Evolutionary conservation across 2,888 invertebrate genomes (phyloP).

Genomic region (Catocala sponsa): DNA sequence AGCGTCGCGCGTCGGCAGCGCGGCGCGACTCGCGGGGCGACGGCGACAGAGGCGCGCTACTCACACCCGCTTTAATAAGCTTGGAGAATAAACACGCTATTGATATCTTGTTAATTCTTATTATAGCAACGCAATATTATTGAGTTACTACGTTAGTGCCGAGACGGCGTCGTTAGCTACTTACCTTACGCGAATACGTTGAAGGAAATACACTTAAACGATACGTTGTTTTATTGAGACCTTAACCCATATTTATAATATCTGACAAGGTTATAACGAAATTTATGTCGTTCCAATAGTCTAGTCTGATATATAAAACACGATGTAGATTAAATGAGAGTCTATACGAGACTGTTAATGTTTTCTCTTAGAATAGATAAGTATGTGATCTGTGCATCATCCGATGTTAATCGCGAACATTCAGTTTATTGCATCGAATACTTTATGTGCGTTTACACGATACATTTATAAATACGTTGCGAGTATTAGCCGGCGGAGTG

Average conservation of each 20-base stretch:
- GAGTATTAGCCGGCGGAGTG: conserved; percentile 73
- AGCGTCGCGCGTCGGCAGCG: conserved; percentile 27
- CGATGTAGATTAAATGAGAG: background rate
- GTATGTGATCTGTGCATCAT: conserved; percentile 32
- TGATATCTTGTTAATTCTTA: conserved; percentile 49
- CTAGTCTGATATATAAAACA: background rate
- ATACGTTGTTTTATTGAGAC: conserved; percentile 20
- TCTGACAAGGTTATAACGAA: conserved; percentile 33
- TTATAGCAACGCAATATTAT: conserved; percentile 38
- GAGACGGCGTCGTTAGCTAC: conserved; percentile 24
- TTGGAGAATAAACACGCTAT: conserved; percentile 40
- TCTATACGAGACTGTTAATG: background rate
- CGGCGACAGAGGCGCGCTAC: conserved; percentile 19
- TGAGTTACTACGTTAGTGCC: conserved; percentile 32
- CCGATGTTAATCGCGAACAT: conserved; percentile 31
- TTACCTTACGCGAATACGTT: conserved; percentile 17
- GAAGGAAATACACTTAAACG: conserved; percentile 14
- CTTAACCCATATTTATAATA: conserved; percentile 36
- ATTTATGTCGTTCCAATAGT: conserved; percentile 20
- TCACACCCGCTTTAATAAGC: conserved; percentile 40
- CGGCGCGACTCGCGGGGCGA: conserved; percentile 13
- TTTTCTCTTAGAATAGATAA: conserved; percentile 22
- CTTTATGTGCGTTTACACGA: conserved; percentile 37
- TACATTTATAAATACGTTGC: conserved; percentile 67
- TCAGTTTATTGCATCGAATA: conserved; percentile 34